Evolutionary conservation across 2,113 vertebrate species (phyloP).

Genomic region (Pogona vitticeps): DNA sequence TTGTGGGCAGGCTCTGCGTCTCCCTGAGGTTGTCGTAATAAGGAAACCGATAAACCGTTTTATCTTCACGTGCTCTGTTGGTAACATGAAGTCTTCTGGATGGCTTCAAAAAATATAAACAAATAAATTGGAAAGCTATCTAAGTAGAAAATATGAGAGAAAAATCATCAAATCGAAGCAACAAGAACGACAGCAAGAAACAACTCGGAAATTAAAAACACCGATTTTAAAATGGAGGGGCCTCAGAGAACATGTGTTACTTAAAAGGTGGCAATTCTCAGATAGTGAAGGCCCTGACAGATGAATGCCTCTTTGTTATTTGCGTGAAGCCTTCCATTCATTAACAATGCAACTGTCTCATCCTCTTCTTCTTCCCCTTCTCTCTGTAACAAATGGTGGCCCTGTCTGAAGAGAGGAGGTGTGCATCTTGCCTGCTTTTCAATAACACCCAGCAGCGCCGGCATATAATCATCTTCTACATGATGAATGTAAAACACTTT

Average conservation of each 20-base stretch:
- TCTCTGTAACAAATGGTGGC: constrained; percentile 61
- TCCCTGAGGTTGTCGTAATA: too few relatives aligned
- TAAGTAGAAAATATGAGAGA: background rate
- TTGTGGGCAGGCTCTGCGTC: too few relatives aligned
- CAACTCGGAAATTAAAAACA: background rate
- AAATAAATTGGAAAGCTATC: background rate
- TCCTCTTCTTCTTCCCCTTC: background rate
- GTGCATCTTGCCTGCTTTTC: constrained; percentile 50
- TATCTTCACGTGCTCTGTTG: background rate
- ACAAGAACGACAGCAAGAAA: background rate
- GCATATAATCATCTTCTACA: constrained; percentile 68
- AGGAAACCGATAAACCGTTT: background rate
- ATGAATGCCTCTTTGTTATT: constrained; percentile 67
- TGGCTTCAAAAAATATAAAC: background rate
- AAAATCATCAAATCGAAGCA: background rate
- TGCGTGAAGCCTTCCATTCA: constrained; percentile 61
- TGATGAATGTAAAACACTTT: constrained; percentile 71
- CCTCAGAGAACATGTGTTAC: background rate
- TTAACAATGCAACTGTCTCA: constrained; percentile 38
- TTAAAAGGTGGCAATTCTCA: constrained; percentile 24
- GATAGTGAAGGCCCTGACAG: constrained; percentile 65
- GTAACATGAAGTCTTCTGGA: background rate
- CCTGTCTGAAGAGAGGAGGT: constrained; percentile 35
- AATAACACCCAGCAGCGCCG: constrained; percentile 65
- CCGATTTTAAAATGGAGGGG: background rate